These are phyloP conservation scores for Sebastes goodei DNA, from an alignment of 2,797 vertebrate species.

Conservation along the genomic window DNA sequence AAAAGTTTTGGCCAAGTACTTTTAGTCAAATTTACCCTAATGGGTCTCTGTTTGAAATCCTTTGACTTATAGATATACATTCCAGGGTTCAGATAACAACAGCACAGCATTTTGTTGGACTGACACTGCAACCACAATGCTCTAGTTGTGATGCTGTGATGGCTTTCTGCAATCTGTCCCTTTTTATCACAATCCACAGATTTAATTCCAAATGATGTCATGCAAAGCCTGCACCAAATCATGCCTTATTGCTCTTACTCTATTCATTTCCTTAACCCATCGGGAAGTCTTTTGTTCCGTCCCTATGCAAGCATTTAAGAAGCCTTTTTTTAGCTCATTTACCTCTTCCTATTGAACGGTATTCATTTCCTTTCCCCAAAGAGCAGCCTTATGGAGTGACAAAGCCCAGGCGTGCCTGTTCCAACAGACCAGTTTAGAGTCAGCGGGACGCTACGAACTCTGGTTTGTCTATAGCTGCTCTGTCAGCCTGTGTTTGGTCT, in stretches of 20 bases:
- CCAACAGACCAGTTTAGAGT: conserved; percentile 19
- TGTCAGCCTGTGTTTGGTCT: conserved; percentile 68
- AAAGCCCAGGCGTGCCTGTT: conserved; percentile 49
- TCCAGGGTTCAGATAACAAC: neutral
- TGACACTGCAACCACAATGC: neutral
- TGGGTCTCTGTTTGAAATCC: neutral
- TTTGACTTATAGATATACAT: neutral
- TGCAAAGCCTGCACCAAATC: neutral
- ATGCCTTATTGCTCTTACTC: conserved; percentile 12
- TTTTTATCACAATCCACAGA: conserved; percentile 23
- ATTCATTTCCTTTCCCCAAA: conserved; percentile 32
- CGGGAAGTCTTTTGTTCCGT: conserved; percentile 35
- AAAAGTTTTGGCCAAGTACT: neutral
- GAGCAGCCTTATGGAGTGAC: conserved; percentile 32
- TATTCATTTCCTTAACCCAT: conserved; percentile 30
- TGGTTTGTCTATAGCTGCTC: conserved; percentile 35
- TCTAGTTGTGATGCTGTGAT: neutral
- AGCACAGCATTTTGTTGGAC: neutral
- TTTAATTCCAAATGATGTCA: conserved; percentile 1
- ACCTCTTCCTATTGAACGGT: conserved; percentile 23
- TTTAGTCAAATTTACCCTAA: neutral
- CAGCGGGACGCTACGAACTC: conserved; percentile 31
- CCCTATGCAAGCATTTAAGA: conserved; percentile 6
- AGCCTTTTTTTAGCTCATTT: conserved; percentile 13
- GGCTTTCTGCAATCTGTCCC: conserved; percentile 12